Conservation (phyloP, 2,113 vertebrate genomes). For the Odocoileus hemionus region DNA sequence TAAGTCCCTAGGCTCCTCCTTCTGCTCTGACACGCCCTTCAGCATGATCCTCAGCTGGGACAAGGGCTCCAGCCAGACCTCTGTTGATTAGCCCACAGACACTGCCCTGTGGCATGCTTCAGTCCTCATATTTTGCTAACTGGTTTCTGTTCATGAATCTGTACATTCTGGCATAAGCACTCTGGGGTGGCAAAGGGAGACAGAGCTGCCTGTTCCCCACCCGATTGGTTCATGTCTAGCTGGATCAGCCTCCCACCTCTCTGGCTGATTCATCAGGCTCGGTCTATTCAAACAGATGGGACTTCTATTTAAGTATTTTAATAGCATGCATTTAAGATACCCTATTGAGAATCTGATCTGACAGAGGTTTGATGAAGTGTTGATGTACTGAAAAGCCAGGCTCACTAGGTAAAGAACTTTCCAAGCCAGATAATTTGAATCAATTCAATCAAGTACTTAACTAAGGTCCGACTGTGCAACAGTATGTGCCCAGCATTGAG, state of each 20-base stretch:
- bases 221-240: slow-evolving; percentile 35
- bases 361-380: slow-evolving; percentile 63
- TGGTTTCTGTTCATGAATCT: slow-evolving; percentile 21
- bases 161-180: not conserved
- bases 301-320: slow-evolving; percentile 80
- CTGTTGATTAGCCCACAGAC: not conserved
- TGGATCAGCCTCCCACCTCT: slow-evolving; percentile 73
- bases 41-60: not conserved
- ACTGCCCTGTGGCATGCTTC: not conserved
- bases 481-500: not conserved
- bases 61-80: not conserved
- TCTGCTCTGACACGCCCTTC: not conserved
- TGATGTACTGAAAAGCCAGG: slow-evolving; percentile 51
- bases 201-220: slow-evolving; percentile 36
- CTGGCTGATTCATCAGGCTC: slow-evolving; percentile 74
- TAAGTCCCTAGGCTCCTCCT: not conserved
- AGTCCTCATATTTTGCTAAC: not conserved
- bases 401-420: slow-evolving; percentile 36
- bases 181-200: not conserved
- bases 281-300: slow-evolving; percentile 78
- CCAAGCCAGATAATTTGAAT: slow-evolving; percentile 23
- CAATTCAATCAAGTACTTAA: slow-evolving; percentile 8
- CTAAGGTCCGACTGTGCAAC: not conserved
- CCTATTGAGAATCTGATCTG: slow-evolving; percentile 72
- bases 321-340: slow-evolving; percentile 75